Percentiles rank a stretch among this genome's conserved stretches.
These are phyloP conservation scores for Tetraneura akinire DNA, from an alignment of 1,140 invertebrate species.

Conservation along the genomic window DNA sequence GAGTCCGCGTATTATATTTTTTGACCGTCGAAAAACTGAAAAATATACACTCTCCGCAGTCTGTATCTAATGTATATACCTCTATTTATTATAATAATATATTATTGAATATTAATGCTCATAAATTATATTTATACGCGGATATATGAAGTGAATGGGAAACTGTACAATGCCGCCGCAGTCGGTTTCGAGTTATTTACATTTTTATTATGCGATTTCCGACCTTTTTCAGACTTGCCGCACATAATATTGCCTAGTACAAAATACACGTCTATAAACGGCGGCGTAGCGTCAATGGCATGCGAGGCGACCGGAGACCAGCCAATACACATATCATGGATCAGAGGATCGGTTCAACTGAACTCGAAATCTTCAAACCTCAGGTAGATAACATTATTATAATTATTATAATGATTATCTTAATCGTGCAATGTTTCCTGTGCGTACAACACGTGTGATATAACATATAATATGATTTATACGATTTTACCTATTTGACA, in stretches of 20 bases:
- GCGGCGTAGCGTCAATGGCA: slow-evolving; percentile 61
- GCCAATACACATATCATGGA: slow-evolving; percentile 67
- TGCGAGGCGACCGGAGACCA: slow-evolving; percentile 68
- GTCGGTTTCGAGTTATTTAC: slow-evolving; percentile 17
- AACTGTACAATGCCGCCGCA: neutral
- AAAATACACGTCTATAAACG: slow-evolving; percentile 61
- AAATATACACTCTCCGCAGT: too few species aligned
- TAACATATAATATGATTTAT: too few species aligned
- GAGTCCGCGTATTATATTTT: too few species aligned
- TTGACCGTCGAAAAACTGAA: too few species aligned
- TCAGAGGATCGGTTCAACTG: slow-evolving; percentile 60
- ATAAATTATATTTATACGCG: too few species aligned
- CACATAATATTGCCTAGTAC: slow-evolving; percentile 59
- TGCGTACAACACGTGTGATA: neutral
- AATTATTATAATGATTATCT: neutral
- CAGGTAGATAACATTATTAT: slow-evolving; percentile 51
- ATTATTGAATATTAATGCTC: neutral
- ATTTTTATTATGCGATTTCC: slow-evolving; percentile 3
- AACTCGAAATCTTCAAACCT: slow-evolving; percentile 59
- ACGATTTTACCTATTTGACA: too few species aligned
- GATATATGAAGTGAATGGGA: too few species aligned
- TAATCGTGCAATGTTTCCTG: neutral
- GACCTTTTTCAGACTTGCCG: slow-evolving; percentile 58
- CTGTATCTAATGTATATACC: too few species aligned
- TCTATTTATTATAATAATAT: too few species aligned